Evolutionary conservation across 2,797 vertebrate species (phyloP).

Genomic region (Leptoclinus maculatus): DNA sequence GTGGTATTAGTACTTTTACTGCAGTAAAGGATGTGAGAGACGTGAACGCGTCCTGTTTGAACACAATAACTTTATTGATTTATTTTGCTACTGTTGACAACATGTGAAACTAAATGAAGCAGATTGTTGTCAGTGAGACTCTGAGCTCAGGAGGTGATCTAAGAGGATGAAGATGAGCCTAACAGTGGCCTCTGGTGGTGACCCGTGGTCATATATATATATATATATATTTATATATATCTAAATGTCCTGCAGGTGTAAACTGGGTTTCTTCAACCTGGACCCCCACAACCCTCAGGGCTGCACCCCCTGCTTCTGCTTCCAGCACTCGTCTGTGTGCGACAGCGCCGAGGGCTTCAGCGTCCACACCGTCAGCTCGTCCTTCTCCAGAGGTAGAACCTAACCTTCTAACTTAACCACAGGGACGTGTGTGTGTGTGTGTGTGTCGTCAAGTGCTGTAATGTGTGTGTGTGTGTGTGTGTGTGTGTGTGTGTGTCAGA

Average conservation of each 20-base stretch:
- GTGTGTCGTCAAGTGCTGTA: background rate
- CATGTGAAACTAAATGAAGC: too few species aligned
- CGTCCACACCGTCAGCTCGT: constrained; percentile 84
- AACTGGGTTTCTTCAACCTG: constrained; percentile 95
- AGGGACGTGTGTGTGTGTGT: background rate
- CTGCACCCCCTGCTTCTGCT: constrained; percentile 97
- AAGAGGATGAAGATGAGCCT: too few species aligned
- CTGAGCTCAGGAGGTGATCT: too few species aligned
- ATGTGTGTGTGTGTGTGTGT: constrained; percentile 26
- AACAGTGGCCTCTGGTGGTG: too few species aligned
- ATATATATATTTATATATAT: background rate
- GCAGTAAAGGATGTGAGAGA: too few species aligned
- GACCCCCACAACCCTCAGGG: constrained; percentile 89
- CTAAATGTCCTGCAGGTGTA: constrained; percentile 85
- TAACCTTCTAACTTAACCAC: background rate
- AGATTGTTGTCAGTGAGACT: too few species aligned
- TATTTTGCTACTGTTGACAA: too few species aligned
- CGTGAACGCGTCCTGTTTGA: too few species aligned
- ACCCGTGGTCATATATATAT: too few species aligned
- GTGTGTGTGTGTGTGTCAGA: constrained; percentile 77
- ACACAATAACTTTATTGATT: too few species aligned
- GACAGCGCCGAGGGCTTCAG: constrained; percentile 88
- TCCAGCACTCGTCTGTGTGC: constrained; percentile 96
- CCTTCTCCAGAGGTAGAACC: constrained; percentile 86
- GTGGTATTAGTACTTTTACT: too few species aligned